phyloP scores from a whole-genome alignment of 2,113 vertebrate species.

The Passerina amoena region DNA sequence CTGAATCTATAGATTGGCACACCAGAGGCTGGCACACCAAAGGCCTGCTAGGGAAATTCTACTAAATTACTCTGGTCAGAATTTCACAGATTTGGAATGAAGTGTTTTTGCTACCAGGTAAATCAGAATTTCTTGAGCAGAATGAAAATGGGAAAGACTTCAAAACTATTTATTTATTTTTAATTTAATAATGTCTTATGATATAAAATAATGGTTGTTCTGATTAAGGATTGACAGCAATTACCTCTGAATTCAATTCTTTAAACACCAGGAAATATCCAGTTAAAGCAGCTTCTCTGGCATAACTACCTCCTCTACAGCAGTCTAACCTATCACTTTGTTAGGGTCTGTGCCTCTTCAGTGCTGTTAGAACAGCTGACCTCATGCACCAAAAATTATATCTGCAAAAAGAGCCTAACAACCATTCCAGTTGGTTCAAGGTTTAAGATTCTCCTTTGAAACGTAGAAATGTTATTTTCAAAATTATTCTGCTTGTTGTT shows the following conservation, averaged over 20 bases:
- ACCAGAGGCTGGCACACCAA: background rate
- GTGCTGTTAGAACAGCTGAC: background rate
- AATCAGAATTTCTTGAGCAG: background rate
- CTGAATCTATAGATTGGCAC: background rate
- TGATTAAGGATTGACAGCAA: background rate
- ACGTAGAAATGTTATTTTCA: background rate
- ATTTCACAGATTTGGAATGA: background rate
- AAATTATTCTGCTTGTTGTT: conserved; percentile 31
- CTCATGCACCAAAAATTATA: background rate
- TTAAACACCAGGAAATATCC: background rate
- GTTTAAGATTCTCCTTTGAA: conserved; percentile 21
- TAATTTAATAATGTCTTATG: background rate
- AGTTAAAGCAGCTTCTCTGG: background rate
- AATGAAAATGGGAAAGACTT: background rate
- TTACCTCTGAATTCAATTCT: background rate
- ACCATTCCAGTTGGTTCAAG: background rate
- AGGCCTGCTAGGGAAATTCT: background rate
- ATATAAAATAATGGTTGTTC: background rate
- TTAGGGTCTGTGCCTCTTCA: background rate
- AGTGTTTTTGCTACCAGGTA: background rate
- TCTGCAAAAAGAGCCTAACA: background rate
- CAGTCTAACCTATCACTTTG: background rate
- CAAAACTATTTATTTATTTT: background rate
- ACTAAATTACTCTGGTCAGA: background rate
- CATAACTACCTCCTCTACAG: background rate